phyloP scores from a whole-genome alignment of 2,888 invertebrate species.

The Ceraclea dissimilis region DNA sequence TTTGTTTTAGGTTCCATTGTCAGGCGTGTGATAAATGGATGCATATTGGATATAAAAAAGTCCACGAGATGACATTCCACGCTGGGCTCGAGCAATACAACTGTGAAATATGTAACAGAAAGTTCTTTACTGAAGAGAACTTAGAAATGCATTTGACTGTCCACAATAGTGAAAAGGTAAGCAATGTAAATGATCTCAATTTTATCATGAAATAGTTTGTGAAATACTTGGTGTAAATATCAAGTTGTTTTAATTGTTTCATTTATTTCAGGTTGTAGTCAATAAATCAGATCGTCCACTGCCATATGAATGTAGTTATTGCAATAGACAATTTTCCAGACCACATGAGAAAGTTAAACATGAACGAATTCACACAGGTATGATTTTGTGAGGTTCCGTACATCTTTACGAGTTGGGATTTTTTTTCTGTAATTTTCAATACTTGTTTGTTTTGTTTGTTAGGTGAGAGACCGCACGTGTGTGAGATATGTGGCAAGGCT shows the following conservation, averaged over 20 bases:
- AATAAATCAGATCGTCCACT: slow-evolving; percentile 36
- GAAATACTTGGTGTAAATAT: not conserved
- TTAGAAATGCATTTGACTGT: slow-evolving; percentile 68
- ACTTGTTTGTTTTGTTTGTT: slow-evolving; percentile 16
- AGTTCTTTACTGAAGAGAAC: slow-evolving; percentile 57
- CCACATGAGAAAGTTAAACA: slow-evolving; percentile 80
- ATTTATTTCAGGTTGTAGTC: not conserved
- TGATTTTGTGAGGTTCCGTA: not conserved
- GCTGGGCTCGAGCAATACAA: slow-evolving; percentile 47
- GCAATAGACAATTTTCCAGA: slow-evolving; percentile 60
- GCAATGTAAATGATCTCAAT: not conserved
- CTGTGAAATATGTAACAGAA: slow-evolving; percentile 65
- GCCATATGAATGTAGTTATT: slow-evolving; percentile 65
- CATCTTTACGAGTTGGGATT: not conserved
- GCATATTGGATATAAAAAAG: slow-evolving; percentile 40
- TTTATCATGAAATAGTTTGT: not conserved
- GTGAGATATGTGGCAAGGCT: slow-evolving; percentile 72
- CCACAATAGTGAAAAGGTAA: slow-evolving; percentile 51
- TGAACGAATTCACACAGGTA: slow-evolving; percentile 72
- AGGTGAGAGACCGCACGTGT: slow-evolving; percentile 70
- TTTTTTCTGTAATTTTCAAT: not conserved
- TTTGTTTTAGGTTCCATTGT: slow-evolving; percentile 38
- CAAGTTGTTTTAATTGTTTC: not conserved
- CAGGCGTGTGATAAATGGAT: slow-evolving; percentile 47
- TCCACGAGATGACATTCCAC: slow-evolving; percentile 61